These are phyloP conservation scores for Phrynocephalus vlangalii DNA, from an alignment of 2,797 vertebrate genomes.

Conservation along the genomic window DNA sequence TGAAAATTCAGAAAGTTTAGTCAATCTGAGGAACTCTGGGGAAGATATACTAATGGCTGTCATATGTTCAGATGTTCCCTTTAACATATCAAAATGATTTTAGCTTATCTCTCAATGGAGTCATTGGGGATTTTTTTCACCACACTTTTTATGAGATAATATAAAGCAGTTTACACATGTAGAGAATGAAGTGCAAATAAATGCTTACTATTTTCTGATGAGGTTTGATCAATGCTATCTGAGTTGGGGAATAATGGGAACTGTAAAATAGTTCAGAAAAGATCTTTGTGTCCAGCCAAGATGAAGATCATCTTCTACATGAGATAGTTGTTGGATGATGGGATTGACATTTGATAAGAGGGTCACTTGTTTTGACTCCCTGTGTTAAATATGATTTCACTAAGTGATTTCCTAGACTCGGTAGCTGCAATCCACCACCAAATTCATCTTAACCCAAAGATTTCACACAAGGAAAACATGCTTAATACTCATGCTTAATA, in stretches of 20 bases:
- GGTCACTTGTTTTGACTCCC: too few species aligned
- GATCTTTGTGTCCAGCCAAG: not conserved
- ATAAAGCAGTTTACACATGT: not conserved
- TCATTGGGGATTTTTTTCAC: not conserved
- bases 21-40: not conserved
- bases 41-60: not conserved
- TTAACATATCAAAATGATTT: conserved; percentile 4
- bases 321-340: not conserved
- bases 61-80: not conserved
- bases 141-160: not conserved
- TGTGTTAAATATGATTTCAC: not conserved
- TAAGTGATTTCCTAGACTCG: not conserved
- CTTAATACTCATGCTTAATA: not conserved
- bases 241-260: too few species aligned
- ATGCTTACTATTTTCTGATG: not conserved
- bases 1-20: not conserved
- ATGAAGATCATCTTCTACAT: too few species aligned
- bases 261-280: too few species aligned
- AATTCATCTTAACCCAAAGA: not conserved
- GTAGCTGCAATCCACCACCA: not conserved
- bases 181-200: not conserved
- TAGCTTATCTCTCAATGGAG: not conserved
- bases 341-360: too few species aligned
- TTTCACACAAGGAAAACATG: not conserved
- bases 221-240: not conserved